phyloP scores from a whole-genome alignment of 2,888 invertebrate species.

The Trichopria drosophilae region DNA sequence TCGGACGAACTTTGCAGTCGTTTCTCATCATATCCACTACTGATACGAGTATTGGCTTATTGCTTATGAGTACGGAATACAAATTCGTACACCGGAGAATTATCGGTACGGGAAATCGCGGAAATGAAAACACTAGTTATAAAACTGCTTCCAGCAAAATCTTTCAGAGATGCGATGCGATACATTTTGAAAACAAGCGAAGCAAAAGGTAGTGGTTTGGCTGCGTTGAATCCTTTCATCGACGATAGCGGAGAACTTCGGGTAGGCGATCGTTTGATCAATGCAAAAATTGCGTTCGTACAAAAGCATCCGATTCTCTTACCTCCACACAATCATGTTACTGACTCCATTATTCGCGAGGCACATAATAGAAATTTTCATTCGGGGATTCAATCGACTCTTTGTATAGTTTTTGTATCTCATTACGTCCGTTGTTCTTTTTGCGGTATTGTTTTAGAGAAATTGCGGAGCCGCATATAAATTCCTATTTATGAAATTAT shows the following conservation, averaged over 20 bases:
- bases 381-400: conserved; percentile 37
- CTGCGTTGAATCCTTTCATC: conserved; percentile 33
- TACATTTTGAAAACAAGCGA: conserved; percentile 25
- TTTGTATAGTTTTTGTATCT: conserved; percentile 30
- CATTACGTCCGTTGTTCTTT: no score
- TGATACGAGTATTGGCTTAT: conserved; percentile 4
- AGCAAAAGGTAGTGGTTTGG: no score
- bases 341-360: conserved; percentile 37
- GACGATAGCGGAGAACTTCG: conserved; percentile 33
- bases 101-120: no score
- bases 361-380: conserved; percentile 35
- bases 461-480: no score
- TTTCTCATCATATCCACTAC: not conserved
- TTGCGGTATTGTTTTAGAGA: no score
- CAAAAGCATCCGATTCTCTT: conserved; percentile 39
- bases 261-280: conserved; percentile 40
- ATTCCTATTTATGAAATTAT: no score
- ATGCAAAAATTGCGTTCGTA: conserved; percentile 30
- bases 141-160: no score
- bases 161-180: no score
- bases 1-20: not conserved
- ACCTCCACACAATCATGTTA: conserved; percentile 36
- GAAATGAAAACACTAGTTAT: no score
- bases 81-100: no score
- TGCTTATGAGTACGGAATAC: conserved; percentile 1